Percentiles rank a stretch among this genome's conserved stretches.
Conservation (phyloP, 2,113 vertebrate genomes). For the Phycodurus eques region DNA sequence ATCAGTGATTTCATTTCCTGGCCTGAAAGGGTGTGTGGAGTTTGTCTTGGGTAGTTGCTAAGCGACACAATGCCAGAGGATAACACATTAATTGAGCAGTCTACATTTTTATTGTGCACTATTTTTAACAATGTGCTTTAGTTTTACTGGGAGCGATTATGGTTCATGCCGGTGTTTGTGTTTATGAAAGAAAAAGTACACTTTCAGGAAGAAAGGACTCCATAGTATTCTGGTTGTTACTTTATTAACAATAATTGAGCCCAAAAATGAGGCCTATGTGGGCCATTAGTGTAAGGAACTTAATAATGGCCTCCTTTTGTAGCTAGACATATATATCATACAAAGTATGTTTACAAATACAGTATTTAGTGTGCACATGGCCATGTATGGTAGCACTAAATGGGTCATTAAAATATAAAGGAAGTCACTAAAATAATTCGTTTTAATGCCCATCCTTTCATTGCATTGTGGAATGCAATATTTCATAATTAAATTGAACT, state of each 20-base stretch:
- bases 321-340: too few species aligned
- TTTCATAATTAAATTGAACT: neutral
- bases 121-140: neutral
- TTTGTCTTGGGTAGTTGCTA: neutral
- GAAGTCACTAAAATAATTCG: neutral
- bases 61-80: neutral
- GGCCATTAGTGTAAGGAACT: too few species aligned
- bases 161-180: neutral
- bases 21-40: neutral
- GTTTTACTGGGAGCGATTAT: neutral
- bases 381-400: neutral
- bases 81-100: neutral
- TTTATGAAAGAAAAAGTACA: neutral
- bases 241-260: too few species aligned
- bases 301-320: too few species aligned
- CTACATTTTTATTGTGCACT: neutral
- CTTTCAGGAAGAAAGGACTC: neutral
- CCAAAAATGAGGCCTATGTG: too few species aligned
- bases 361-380: too few species aligned
- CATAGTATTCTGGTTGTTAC: neutral
- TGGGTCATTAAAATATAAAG: neutral
- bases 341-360: too few species aligned
- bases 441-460: neutral
- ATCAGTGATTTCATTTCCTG: neutral
- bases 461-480: neutral